Conservation (phyloP, 1,140 invertebrate species). For the Cydia strobilella region DNA sequence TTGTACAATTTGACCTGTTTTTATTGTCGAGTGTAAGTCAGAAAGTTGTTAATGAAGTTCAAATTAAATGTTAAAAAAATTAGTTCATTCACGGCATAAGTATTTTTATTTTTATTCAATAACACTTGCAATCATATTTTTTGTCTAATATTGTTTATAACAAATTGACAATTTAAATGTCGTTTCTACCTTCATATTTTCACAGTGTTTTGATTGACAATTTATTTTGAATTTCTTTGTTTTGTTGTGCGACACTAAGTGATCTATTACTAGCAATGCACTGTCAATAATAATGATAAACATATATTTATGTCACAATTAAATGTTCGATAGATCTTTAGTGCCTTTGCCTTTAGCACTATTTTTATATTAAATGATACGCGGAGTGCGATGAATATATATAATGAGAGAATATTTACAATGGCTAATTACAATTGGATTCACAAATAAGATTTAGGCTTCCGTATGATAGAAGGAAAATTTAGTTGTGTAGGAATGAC, state of each 20-base stretch:
- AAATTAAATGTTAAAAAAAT: background rate
- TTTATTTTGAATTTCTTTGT: background rate
- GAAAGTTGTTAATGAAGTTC: background rate
- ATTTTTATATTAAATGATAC: too few species aligned
- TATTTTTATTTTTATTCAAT: too few species aligned
- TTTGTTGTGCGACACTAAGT: constrained; percentile 6
- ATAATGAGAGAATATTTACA: too few species aligned
- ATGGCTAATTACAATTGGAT: too few species aligned
- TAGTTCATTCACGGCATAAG: background rate
- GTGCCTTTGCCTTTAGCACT: too few species aligned
- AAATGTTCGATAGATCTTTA: too few species aligned
- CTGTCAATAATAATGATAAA: background rate
- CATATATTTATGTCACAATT: too few species aligned
- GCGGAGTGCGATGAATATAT: too few species aligned
- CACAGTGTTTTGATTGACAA: background rate
- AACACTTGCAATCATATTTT: background rate
- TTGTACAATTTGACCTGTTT: too few species aligned
- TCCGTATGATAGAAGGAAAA: too few species aligned
- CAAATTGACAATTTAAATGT: background rate
- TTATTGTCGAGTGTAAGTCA: background rate
- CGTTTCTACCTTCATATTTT: background rate
- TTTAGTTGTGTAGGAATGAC: too few species aligned
- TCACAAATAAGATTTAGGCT: too few species aligned
- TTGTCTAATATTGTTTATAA: background rate
- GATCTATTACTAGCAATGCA: background rate